Percentiles rank a stretch among this genome's conserved stretches.
These are phyloP conservation scores for Zhuqinia jingwanae DNA, from an alignment of 2,888 invertebrate genomes.

Conservation along the genomic window DNA sequence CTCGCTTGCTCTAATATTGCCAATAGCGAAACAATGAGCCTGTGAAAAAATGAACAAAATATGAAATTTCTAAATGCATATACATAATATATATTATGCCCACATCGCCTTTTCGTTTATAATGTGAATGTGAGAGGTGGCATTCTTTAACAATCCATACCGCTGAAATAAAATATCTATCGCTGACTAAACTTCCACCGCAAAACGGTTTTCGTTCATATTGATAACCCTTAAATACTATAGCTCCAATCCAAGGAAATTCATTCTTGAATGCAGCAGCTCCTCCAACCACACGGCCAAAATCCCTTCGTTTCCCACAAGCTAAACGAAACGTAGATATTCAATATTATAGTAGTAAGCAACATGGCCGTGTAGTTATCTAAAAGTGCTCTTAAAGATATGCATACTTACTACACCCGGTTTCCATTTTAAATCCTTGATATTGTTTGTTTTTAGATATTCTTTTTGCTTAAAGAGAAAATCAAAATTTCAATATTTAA, in stretches of 20 bases:
- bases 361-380: too few relatives aligned
- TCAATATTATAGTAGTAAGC: too few relatives aligned
- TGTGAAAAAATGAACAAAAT: neutral
- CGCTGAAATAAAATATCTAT: slow-evolving; percentile 38
- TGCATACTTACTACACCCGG: slow-evolving; percentile 8
- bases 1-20: neutral
- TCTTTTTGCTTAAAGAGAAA: slow-evolving; percentile 2
- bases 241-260: slow-evolving; percentile 46
- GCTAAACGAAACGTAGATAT: neutral
- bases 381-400: too few relatives aligned
- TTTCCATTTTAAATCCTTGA: slow-evolving; percentile 25
- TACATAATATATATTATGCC: too few relatives aligned
- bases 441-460: slow-evolving; percentile 12
- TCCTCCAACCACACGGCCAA: slow-evolving; percentile 44
- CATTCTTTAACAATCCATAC: too few relatives aligned
- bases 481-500: neutral
- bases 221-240: neutral
- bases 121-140: too few relatives aligned
- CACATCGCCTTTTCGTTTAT: too few relatives aligned
- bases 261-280: neutral
- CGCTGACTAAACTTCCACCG: slow-evolving; percentile 28
- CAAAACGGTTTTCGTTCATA: slow-evolving; percentile 9
- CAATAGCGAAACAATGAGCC: slow-evolving; percentile 43
- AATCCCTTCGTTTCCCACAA: slow-evolving; percentile 26
- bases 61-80: neutral